Percentiles rank a stretch among this genome's conserved stretches.
Evolutionary conservation across 2,113 vertebrate genomes (phyloP).

Genomic region (Aphyosemion australe): DNA sequence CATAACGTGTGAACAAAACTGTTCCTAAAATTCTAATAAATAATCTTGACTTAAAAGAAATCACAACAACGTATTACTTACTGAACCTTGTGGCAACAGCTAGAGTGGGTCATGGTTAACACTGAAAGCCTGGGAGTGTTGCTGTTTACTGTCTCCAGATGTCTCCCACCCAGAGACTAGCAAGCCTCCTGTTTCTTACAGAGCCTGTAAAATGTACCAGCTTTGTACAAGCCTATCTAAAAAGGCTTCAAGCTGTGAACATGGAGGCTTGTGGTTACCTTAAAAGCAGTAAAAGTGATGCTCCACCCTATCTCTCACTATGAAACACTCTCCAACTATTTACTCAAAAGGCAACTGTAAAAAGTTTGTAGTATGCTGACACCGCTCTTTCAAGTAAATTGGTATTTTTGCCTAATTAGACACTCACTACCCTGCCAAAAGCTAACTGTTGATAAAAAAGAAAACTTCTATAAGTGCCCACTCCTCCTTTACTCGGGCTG

Average conservation of each 20-base stretch:
- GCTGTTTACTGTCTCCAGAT: conserved; percentile 42
- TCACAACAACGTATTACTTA: background rate
- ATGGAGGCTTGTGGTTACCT: conserved; percentile 50
- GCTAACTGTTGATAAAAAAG: background rate
- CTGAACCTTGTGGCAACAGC: too few species aligned
- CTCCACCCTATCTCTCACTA: conserved; percentile 30
- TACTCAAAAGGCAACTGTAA: conserved; percentile 43
- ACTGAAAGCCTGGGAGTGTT: conserved; percentile 14
- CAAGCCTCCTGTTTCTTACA: conserved; percentile 60
- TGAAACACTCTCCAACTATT: conserved; percentile 40
- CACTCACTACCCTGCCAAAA: background rate
- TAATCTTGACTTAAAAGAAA: background rate
- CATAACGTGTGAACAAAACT: background rate
- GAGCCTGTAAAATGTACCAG: conserved; percentile 56
- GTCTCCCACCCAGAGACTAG: conserved; percentile 45
- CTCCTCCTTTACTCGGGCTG: background rate
- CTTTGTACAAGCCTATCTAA: conserved; percentile 43
- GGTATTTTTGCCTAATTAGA: conserved; percentile 28
- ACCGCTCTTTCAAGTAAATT: conserved; percentile 16
- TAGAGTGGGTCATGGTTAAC: background rate
- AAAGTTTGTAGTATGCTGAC: conserved; percentile 54
- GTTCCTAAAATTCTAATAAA: too few species aligned
- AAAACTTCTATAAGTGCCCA: background rate
- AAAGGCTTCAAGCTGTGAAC: conserved; percentile 56
- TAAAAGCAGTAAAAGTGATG: conserved; percentile 41